A percentile compares a stretch with the other conserved stretches of the same genome.
phyloP scores from a whole-genome alignment of 64 coral and sea anemone species.

The Montipora cactus region DNA sequence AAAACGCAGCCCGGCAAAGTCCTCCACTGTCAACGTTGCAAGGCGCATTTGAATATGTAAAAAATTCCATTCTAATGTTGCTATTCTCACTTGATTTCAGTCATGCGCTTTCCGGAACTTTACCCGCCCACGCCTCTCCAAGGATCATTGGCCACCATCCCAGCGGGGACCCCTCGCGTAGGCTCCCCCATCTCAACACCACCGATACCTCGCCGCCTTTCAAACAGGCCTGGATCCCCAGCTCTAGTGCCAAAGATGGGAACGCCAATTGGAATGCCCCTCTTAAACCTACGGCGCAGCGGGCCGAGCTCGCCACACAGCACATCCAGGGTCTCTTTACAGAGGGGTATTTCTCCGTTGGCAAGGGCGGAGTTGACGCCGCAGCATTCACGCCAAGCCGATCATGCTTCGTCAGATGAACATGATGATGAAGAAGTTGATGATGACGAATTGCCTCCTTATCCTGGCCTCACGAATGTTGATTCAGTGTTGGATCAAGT shows the following conservation, averaged over 20 bases:
- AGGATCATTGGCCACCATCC: slow-evolving; percentile 47
- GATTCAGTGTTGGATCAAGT: slow-evolving; percentile 47
- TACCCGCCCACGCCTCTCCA: slow-evolving; percentile 65
- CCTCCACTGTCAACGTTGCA: too few species aligned
- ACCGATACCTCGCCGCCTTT: not conserved
- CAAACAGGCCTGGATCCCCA: not conserved
- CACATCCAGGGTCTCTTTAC: slow-evolving; percentile 23
- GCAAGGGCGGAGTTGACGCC: slow-evolving; percentile 33
- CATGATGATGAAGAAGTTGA: not conserved
- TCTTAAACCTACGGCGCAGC: not conserved
- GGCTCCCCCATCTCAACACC: slow-evolving; percentile 31
- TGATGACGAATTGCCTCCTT: slow-evolving; percentile 34
- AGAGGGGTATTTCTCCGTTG: slow-evolving; percentile 28
- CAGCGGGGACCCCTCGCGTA: slow-evolving; percentile 5
- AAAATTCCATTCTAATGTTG: too few species aligned
- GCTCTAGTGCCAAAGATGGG: not conserved
- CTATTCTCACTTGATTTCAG: not conserved
- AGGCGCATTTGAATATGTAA: too few species aligned
- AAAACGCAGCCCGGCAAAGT: too few species aligned
- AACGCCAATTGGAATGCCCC: slow-evolving; percentile 36
- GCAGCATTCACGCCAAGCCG: slow-evolving; percentile 1
- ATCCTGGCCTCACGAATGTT: slow-evolving; percentile 12
- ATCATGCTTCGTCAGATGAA: slow-evolving; percentile 31
- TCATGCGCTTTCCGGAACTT: slow-evolving; percentile 74
- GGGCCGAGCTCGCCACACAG: not conserved